Evolutionary conservation across 2,797 vertebrate genomes (phyloP).

Genomic region (Rhinoraja longicauda): DNA sequence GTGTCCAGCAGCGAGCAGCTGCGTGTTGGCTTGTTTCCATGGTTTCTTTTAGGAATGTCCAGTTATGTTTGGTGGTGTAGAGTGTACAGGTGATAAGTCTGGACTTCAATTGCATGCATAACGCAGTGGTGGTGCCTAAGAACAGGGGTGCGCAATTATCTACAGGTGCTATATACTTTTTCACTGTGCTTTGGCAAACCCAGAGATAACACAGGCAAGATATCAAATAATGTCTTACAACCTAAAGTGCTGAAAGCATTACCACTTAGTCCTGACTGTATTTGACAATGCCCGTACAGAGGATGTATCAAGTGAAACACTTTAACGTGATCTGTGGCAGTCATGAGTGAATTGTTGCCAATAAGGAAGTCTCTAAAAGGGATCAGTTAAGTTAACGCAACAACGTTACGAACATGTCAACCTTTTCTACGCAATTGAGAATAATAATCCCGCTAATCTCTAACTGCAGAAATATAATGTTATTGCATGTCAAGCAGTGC

Average conservation of each 20-base stretch:
- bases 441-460: neutral
- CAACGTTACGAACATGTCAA: neutral
- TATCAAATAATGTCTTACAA: neutral
- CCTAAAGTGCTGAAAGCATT: neutral
- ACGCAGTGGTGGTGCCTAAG: neutral
- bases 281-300: neutral
- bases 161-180: neutral
- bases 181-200: neutral
- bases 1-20: slow-evolving; percentile 6
- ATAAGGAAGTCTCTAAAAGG: neutral
- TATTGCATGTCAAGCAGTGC: neutral
- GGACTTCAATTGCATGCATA: neutral
- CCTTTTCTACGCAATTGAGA: neutral
- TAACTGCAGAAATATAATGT: too few species aligned
- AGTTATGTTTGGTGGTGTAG: neutral
- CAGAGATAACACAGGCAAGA: neutral
- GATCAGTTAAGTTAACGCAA: neutral
- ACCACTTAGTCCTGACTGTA: neutral
- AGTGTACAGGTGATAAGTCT: neutral
- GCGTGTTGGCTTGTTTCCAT: neutral
- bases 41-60: slow-evolving; percentile 12
- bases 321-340: neutral
- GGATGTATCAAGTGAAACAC: neutral
- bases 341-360: neutral
- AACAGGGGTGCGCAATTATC: neutral